Evolutionary conservation across 2,113 vertebrate genomes (phyloP).

Genomic region (Corythornis cristatus): DNA sequence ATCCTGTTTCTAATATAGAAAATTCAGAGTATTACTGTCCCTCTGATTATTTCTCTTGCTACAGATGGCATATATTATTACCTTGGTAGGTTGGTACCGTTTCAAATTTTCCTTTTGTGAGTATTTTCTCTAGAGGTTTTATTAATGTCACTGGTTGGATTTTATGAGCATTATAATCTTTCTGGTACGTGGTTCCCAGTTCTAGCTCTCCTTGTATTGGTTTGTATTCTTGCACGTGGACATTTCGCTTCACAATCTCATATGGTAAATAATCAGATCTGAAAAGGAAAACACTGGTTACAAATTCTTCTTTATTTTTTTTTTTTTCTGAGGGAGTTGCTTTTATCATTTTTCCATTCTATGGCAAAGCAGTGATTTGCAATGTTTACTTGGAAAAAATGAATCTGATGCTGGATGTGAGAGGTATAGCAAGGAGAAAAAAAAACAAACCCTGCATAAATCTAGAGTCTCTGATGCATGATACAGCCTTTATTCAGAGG

Average conservation of each 20-base stretch:
- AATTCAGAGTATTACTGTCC: not conserved
- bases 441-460: not conserved
- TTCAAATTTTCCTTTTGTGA: constrained; percentile 73
- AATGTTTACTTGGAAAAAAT: not conserved
- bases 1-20: not conserved
- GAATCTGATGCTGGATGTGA: not conserved
- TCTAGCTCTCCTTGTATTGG: constrained; percentile 76
- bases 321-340: not conserved
- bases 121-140: constrained; percentile 73
- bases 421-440: not conserved
- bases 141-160: constrained; percentile 69
- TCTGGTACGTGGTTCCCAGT: constrained; percentile 80
- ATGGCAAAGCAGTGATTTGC: not conserved
- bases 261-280: constrained; percentile 84
- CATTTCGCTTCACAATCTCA: constrained; percentile 62
- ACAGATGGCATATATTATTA: constrained; percentile 43
- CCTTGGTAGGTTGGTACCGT: constrained; percentile 87
- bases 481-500: not conserved
- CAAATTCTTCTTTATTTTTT: not conserved
- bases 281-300: constrained; percentile 32
- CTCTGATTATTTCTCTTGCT: not conserved
- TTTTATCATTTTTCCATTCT: not conserved
- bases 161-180: constrained; percentile 77
- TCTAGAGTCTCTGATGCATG: not conserved
- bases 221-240: constrained; percentile 68